Percentiles rank a stretch among this genome's conserved stretches.
phyloP scores from a whole-genome alignment of 2,113 vertebrate species.

The Labrus mixtus region DNA sequence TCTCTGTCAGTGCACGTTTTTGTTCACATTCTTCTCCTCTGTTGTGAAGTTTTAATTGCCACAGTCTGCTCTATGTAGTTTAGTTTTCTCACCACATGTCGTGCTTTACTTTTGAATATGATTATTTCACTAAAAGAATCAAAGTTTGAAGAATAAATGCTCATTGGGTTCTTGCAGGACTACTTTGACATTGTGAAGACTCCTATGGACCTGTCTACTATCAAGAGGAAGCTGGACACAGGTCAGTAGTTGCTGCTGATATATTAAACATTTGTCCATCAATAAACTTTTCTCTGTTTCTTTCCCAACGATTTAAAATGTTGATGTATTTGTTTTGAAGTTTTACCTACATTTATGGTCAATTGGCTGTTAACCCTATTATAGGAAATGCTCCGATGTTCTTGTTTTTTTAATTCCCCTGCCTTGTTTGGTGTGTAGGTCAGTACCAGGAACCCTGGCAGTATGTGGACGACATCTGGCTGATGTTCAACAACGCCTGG shows the following conservation, averaged over 20 bases:
- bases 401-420: background rate
- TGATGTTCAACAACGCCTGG: conserved; percentile 99
- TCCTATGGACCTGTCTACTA: conserved; percentile 98
- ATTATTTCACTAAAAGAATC: background rate
- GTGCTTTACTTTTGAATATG: background rate
- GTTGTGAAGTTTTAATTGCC: background rate
- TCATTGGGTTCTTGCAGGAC: conserved; percentile 84
- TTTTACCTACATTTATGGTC: no score
- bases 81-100: background rate
- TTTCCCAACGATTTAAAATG: no score
- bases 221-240: conserved; percentile 97
- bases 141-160: background rate
- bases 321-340: no score
- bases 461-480: conserved; percentile 98
- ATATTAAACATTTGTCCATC: no score
- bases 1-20: background rate
- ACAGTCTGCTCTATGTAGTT: background rate
- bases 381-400: background rate
- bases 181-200: conserved; percentile 99
- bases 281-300: no score
- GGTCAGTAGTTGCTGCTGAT: conserved; percentile 82
- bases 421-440: conserved; percentile 64
- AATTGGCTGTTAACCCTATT: background rate
- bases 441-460: conserved; percentile 99
- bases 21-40: background rate